These are phyloP conservation scores for Catharus ustulatus DNA, from an alignment of 2,797 vertebrate genomes.

Conservation along the genomic window DNA sequence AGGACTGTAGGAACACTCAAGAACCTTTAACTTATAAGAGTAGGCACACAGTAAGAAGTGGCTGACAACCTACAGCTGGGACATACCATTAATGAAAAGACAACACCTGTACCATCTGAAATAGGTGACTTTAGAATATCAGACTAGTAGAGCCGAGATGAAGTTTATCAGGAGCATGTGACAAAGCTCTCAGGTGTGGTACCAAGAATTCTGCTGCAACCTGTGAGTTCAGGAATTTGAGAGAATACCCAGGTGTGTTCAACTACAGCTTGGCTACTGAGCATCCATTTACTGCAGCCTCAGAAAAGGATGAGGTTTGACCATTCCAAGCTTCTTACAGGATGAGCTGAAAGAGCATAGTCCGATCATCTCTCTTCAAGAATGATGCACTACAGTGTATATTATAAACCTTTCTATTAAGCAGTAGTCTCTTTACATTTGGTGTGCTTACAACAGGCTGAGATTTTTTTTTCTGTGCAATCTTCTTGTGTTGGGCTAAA, in stretches of 20 bases:
- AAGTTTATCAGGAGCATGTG: not conserved
- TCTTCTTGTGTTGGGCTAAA: not conserved
- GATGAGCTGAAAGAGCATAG: not conserved
- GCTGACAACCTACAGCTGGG: not conserved
- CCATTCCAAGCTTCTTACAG: not conserved
- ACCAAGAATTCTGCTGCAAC: not conserved
- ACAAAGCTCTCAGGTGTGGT: not conserved
- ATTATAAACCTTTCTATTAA: not conserved
- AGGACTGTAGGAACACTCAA: not conserved
- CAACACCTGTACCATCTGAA: not conserved
- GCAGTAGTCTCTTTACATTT: not conserved
- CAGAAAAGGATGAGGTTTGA: not conserved
- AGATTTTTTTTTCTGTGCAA: not conserved
- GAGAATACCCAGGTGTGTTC: not conserved
- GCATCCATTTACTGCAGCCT: not conserved
- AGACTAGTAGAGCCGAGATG: not conserved
- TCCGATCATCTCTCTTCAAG: not conserved
- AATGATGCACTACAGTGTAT: not conserved
- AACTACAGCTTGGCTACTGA: not conserved
- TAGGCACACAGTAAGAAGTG: not conserved
- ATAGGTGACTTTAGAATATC: not conserved
- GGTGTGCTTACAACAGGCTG: not conserved
- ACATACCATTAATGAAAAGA: not conserved
- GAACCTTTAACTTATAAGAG: not conserved
- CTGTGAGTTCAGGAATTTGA: not conserved